phyloP scores from a whole-genome alignment of 2,797 vertebrate genomes.

The Nothura maculosa region DNA sequence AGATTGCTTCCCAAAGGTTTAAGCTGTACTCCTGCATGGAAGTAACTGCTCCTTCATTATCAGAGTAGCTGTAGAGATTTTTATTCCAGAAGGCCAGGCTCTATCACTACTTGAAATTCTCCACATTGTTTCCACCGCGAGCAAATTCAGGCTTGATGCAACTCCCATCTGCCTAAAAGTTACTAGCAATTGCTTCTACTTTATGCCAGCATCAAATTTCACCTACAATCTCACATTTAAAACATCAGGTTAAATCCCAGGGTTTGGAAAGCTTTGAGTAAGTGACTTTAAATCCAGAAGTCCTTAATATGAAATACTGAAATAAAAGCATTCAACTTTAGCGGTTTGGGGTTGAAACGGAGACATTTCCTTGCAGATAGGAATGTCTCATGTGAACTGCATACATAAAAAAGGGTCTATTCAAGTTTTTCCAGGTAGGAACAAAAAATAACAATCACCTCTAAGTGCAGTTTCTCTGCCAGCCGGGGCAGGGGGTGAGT shows the following conservation, averaged over 20 bases:
- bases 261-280: background rate
- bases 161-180: conserved; percentile 40
- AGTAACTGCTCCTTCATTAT: conserved; percentile 18
- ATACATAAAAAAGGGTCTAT: background rate
- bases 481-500: rapidly evolving
- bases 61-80: background rate
- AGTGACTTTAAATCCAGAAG: background rate
- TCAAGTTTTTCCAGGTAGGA: background rate
- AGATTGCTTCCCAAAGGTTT: background rate
- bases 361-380: background rate
- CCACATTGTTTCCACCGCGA: conserved; percentile 48
- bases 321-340: background rate
- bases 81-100: conserved; percentile 36
- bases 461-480: background rate
- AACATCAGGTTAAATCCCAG: background rate
- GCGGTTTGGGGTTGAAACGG: background rate
- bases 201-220: background rate
- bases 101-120: conserved; percentile 60
- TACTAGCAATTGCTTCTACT: conserved; percentile 2
- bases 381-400: background rate
- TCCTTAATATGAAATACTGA: background rate
- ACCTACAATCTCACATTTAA: background rate
- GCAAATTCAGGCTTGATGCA: conserved; percentile 27
- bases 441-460: rapidly evolving
- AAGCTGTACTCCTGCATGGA: background rate